Percentiles rank a stretch among this genome's conserved stretches.
These are phyloP conservation scores for Physeter macrocephalus DNA, from an alignment of 2,113 vertebrate species.

Conservation along the genomic window DNA sequence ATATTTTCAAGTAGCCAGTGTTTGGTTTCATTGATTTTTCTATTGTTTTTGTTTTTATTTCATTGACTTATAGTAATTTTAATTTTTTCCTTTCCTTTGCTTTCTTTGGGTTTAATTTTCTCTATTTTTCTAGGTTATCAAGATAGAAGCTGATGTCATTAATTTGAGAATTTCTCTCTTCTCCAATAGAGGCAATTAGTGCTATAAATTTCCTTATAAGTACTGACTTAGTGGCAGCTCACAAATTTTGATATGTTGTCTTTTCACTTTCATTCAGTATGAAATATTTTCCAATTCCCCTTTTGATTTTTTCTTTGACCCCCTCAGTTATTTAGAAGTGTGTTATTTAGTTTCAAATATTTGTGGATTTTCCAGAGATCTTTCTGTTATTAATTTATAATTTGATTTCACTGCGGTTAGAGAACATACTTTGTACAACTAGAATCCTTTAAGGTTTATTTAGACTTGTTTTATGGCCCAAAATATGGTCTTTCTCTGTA, in stretches of 20 bases:
- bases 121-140: conserved; percentile 10
- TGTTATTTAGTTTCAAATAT: conserved; percentile 63
- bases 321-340: conserved; percentile 48
- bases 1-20: not conserved
- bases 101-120: not conserved
- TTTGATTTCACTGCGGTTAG: conserved; percentile 57
- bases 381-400: conserved; percentile 72
- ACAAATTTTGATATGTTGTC: not conserved
- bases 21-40: conserved; percentile 8
- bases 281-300: not conserved
- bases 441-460: conserved; percentile 61
- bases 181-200: not conserved
- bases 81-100: not conserved
- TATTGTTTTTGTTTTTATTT: conserved; percentile 5
- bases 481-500: conserved; percentile 52
- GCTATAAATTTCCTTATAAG: conserved; percentile 14
- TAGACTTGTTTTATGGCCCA: conserved; percentile 43
- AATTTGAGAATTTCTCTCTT: conserved; percentile 8
- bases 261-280: conserved; percentile 32
- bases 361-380: conserved; percentile 59
- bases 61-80: not conserved
- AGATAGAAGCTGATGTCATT: not conserved
- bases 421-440: conserved; percentile 41
- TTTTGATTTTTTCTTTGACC: conserved; percentile 48
- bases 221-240: not conserved